Evolutionary conservation across 2,797 vertebrate species (phyloP).

Genomic region (Sarcoramphus papa): DNA sequence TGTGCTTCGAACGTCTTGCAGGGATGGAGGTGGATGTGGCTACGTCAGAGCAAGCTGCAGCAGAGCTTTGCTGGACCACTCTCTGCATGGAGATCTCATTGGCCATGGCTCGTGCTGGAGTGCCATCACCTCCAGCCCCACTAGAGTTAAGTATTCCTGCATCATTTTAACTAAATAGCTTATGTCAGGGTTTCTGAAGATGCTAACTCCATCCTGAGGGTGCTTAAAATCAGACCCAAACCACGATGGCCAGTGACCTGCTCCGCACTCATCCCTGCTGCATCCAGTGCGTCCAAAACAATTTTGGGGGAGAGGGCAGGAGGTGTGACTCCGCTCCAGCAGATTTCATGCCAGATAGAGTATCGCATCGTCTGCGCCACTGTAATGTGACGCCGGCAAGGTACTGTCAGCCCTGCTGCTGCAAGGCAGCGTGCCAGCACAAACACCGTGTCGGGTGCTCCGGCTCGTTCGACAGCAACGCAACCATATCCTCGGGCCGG

Average conservation of each 20-base stretch:
- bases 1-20: rapidly evolving
- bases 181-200: not conserved
- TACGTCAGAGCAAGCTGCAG: not conserved
- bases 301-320: not conserved
- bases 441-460: not conserved
- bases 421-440: not conserved
- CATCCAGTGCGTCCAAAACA: not conserved
- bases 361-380: not conserved
- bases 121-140: not conserved
- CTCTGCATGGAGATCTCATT: not conserved
- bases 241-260: not conserved
- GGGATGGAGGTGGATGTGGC: not conserved
- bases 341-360: not conserved
- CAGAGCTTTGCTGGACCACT: not conserved
- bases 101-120: rapidly evolving
- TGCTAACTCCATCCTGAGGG: not conserved
- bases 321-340: not conserved
- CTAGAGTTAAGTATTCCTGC: not conserved
- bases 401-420: not conserved
- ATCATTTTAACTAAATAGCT: not conserved
- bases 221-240: not conserved
- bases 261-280: not conserved
- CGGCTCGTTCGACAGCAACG: not conserved
- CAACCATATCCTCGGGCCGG: not conserved
- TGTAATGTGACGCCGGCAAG: not conserved